Base-by-base conservation (phyloP, 2,888 invertebrate genomes). In the Elaeidobius kamerunicus region DNA sequence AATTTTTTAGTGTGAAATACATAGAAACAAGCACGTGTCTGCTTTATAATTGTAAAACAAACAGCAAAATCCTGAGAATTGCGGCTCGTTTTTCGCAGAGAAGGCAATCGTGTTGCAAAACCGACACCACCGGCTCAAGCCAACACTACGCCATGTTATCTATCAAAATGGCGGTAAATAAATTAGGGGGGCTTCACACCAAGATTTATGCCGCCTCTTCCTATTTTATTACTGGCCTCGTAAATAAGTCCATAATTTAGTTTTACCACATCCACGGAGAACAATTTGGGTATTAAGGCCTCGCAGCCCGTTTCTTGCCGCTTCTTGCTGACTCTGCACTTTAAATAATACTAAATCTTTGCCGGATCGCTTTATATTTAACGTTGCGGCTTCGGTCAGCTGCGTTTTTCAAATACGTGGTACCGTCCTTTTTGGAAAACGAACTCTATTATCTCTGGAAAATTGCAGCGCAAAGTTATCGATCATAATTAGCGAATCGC, bases 211-310 rank as follows among this genome's bases (percentile, higher is more conserved):
- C 23, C 6, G 40, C 44, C 39, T 54, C 49, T n/a, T n/a, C n/a
- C n/a, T 49, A 49, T 49, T 54, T 53, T 53, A 53, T 38, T 53
- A 53, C 53, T 53, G 36, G 41, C 36, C 53, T 39, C 53, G 53
- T 53, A 53, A 53, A 53, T 53, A 53, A 53, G 47, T 53, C 53
- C 48, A 53, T 53, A 53, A 53, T 53, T 53, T 53, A 53, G 53
- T 53, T 53, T 53, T 53, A 53, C 53, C 53, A 53, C 28, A 43
- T 53, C 41, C 15, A 36, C 36, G 53, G 46, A 35, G 43, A 52
- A 53, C 27, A 43, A 20, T 44, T 48, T 27, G 36, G 41, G 43
- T 36, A 42, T 41, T 42, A 41, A 47, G 39, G 27, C 12, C 19
- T n/a, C 11, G 28, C 14, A 14, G 11, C n/a, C 17, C 34, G 14